Conservation (phyloP, 2,888 invertebrate genomes). For the Dioctria linearis region DNA sequence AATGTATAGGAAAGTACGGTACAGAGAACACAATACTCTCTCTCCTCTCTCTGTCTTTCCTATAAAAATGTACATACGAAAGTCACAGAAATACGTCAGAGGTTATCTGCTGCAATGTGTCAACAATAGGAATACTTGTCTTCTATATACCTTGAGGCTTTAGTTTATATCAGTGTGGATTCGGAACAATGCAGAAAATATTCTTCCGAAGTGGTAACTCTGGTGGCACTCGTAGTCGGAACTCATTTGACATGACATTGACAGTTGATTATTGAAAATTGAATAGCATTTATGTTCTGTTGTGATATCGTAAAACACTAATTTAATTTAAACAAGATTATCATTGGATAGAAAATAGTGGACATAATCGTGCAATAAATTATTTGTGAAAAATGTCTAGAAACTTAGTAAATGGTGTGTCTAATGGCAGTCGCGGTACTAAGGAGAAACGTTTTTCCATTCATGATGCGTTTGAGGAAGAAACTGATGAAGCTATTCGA, state of each 20-base stretch:
- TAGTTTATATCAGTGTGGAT: too few relatives aligned
- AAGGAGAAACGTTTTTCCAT: slow-evolving; percentile 82
- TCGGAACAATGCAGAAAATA: too few relatives aligned
- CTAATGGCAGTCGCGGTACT: slow-evolving; percentile 53
- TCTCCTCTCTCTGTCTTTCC: too few relatives aligned
- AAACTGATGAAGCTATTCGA: slow-evolving; percentile 86
- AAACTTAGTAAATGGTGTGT: slow-evolving; percentile 71
- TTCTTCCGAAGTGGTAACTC: too few relatives aligned
- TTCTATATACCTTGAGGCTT: too few relatives aligned
- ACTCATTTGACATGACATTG: slow-evolving; percentile 28
- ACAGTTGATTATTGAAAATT: slow-evolving; percentile 37
- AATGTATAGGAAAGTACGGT: too few relatives aligned
- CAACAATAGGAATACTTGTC: too few relatives aligned
- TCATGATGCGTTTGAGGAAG: slow-evolving; percentile 89
- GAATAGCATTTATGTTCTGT: neutral
- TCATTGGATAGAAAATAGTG: slow-evolving; percentile 1
- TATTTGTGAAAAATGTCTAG: slow-evolving; percentile 71
- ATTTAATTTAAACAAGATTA: slow-evolving; percentile 33
- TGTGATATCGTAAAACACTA: slow-evolving; percentile 44
- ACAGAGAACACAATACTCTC: too few relatives aligned
- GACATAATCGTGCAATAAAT: neutral
- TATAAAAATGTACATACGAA: too few relatives aligned
- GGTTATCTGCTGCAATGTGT: too few relatives aligned
- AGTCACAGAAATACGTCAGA: too few relatives aligned
- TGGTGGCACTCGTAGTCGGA: neutral